phyloP scores from a whole-genome alignment of 2,797 vertebrate species.

The Enteromius anoplus region DNA sequence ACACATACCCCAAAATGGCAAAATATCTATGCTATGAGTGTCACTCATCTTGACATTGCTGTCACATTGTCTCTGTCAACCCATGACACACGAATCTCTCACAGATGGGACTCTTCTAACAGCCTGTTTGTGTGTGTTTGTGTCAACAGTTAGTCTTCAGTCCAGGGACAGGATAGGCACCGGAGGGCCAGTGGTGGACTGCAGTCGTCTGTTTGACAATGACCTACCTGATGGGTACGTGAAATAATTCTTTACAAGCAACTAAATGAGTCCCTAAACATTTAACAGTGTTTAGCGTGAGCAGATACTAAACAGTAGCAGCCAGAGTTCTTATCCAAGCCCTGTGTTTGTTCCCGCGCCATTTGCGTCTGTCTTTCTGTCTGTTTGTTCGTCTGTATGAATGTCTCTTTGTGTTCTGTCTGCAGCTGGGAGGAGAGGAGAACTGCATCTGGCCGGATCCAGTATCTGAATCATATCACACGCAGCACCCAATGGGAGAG shows the following conservation, averaged over 20 bases:
- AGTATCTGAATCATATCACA: slow-evolving; percentile 98
- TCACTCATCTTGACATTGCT: neutral
- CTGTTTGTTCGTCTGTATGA: slow-evolving; percentile 67
- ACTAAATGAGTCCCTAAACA: neutral
- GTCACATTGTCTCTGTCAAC: neutral
- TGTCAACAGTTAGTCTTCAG: slow-evolving; percentile 91
- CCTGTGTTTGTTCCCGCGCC: slow-evolving; percentile 18
- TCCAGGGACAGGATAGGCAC: slow-evolving; percentile 93
- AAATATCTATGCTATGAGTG: neutral
- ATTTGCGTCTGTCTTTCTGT: slow-evolving; percentile 35
- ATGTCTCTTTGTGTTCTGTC: slow-evolving; percentile 68
- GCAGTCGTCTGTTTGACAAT: slow-evolving; percentile 93
- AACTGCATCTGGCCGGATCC: slow-evolving; percentile 94
- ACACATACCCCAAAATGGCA: neutral
- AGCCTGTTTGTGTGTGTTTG: slow-evolving; percentile 53
- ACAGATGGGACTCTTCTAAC: neutral
- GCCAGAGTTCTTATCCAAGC: neutral
- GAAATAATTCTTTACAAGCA: slow-evolving; percentile 24
- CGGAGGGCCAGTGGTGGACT: slow-evolving; percentile 94
- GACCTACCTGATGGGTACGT: slow-evolving; percentile 97
- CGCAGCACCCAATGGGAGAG: slow-evolving; percentile 97
- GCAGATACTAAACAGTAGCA: neutral
- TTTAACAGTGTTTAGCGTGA: slow-evolving; percentile 18
- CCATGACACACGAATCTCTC: neutral
- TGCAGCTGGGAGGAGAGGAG: slow-evolving; percentile 96